Base-by-base conservation (phyloP, 2,888 invertebrate species). In the Boloria selene region DNA sequence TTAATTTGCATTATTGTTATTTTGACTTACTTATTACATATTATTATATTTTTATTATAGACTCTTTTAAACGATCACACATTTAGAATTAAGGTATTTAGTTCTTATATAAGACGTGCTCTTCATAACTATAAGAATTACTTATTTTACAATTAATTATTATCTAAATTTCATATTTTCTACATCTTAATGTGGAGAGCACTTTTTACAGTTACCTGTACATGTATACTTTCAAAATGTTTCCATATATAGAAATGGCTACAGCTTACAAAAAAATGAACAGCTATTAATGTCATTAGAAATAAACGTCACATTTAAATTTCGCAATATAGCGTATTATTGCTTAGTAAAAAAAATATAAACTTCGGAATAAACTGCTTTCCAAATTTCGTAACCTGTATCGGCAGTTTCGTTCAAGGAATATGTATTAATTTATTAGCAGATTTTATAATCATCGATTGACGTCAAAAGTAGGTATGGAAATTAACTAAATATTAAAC, bases 321-420 rank as follows among this genome's bases (percentile, higher is more conserved):
- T 50, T 55, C 54, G 16, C 42, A 55, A 55, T 14, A 42, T 22
- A 55, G 16, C 22, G 13, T 38, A 17, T 17, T 42, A 42, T 42
- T n/a, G 38, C 38, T 38, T 42, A 14, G 7, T 42, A n/a, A 44
- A 55, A n/a, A 53, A 26, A 54, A 38, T 38, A 38, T 38, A 38
- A 55, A 55, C 18, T 44, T 55, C 22, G 42, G 14, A 55, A 44
- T 44, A 44, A 56, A 22, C 44, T 18, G 18, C 44, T 56, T 56
- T 45, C 44, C 18, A 56, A 45, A 44, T 56, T 44, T 56, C 55
- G 42, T 42, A 54, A 54, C 54, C 18, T 18, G 17, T 13, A 7
- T 50, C 17, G 17, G 31, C 31, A 38, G 49, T 50, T 17, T 18
- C 17, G 18, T 50, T 10, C 31, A 38, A 38, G 31, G 31, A 38